Percentiles rank a stretch among this genome's conserved stretches.
Conservation (phyloP, 2,113 vertebrate species). For the Gnathochromis pfefferi region DNA sequence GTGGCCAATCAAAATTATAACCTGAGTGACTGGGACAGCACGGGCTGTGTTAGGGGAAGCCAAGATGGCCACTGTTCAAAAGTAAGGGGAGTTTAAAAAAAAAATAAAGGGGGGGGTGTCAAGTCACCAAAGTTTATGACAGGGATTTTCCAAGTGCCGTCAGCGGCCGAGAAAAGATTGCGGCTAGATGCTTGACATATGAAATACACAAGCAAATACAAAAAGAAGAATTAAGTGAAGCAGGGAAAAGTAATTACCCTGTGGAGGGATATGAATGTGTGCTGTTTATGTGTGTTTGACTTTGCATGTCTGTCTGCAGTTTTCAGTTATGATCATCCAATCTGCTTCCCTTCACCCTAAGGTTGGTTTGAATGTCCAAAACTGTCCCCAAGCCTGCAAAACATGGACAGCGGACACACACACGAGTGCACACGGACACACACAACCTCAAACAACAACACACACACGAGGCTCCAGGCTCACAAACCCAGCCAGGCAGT, state of each 20-base stretch:
- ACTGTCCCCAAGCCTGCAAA: neutral
- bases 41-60: neutral
- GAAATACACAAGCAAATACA: slow-evolving; percentile 20
- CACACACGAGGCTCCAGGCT: neutral
- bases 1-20: slow-evolving; percentile 4
- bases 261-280: neutral
- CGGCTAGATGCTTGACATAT: slow-evolving; percentile 26
- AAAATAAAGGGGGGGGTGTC: neutral
- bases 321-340: neutral
- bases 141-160: slow-evolving; percentile 41
- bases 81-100: neutral
- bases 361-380: slow-evolving; percentile 2
- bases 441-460: neutral
- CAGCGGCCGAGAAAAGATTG: slow-evolving; percentile 27
- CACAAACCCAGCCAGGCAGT: slow-evolving; percentile 5
- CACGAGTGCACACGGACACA: neutral
- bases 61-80: slow-evolving; percentile 32
- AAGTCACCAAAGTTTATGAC: slow-evolving; percentile 25
- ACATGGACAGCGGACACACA: neutral
- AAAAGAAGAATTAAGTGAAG: slow-evolving; percentile 17
- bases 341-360: neutral
- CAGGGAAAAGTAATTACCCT: neutral
- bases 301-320: neutral
- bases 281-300: slow-evolving; percentile 7
- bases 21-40: neutral